Base-by-base conservation (phyloP, 2,888 invertebrate genomes). In the Stratiomys singularior region DNA sequence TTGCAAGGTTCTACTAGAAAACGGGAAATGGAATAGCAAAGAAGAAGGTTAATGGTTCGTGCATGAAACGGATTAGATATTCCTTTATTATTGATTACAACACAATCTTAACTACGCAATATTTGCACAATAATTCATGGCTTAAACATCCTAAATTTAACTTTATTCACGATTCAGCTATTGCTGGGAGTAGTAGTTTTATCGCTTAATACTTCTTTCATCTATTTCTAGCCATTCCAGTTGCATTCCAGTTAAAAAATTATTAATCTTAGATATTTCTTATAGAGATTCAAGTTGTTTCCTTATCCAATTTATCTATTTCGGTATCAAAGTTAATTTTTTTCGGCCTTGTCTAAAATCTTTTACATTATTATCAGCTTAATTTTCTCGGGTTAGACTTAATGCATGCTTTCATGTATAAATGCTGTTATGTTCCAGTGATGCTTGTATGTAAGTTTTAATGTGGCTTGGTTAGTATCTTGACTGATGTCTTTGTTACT, bases 271-370 rank as follows among this genome's bases (percentile, higher is more conserved):
- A 74, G 37, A 56, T 72, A 72, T 72, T 64, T 30, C 30, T 64
- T 60, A 30, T 37, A 1, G 27, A 28, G 63, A 64, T 30, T 37
- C 37, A 21, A 37, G 52, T 52, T 52, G 27, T 71, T 11, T 60
- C 46, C 28, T 56, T 27, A 18, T 56, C 46, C 15, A 56, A 52
- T 37, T 60, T 21, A 37, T 58, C 56, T 58, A 72, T 37, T 67
- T 44, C 15, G 27, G 74, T 74, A 74, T 74, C 60, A 74, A 74
- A 74, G 74, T 60, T 72, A 56, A 25, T 46, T 69, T 72, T n/a
- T 72, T 72, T 28, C 37, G 3, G 25, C 11, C 3, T 64, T 15
- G 15, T 52, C 52, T 52, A 9, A 52, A 52, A 18, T n/a, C 18
- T 15, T 46, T 69, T 46, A 47, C 18, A 21, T 18, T 46, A 46